A percentile compares a stretch with the other conserved stretches of the same genome.
Conservation (phyloP, 2,113 vertebrate species). For the Myotis davidii region DNA sequence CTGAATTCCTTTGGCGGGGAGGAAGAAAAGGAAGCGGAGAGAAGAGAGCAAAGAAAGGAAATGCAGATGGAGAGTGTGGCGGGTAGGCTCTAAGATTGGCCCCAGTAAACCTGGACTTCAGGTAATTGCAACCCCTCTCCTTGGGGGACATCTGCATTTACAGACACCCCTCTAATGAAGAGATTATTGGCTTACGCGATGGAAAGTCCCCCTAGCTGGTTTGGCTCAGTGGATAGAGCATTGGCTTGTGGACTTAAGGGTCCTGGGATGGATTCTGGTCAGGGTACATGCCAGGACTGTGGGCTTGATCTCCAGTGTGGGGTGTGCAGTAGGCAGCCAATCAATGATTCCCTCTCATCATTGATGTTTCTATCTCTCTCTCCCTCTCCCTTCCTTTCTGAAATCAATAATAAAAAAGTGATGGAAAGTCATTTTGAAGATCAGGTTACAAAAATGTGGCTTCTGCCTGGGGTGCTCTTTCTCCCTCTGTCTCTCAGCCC, state of each 20-base stretch:
- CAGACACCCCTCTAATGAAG: neutral
- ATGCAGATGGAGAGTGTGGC: neutral
- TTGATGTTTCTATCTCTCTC: too few relatives aligned
- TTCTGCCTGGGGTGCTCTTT: neutral
- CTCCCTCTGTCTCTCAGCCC: neutral
- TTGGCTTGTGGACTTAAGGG: too few relatives aligned
- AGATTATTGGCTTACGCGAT: neutral
- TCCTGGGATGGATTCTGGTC: too few relatives aligned
- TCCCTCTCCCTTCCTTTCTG: too few relatives aligned
- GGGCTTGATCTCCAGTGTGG: too few relatives aligned
- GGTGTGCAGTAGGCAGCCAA: too few relatives aligned
- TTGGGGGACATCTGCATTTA: neutral
- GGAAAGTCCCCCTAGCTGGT: neutral
- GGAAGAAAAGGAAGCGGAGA: neutral
- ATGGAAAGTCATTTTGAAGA: neutral
- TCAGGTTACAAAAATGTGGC: neutral
- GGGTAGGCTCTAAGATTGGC: neutral
- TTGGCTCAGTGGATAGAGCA: too few relatives aligned
- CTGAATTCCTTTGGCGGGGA: neutral
- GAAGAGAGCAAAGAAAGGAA: neutral
- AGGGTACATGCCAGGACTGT: too few relatives aligned
- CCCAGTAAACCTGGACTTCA: rapidly evolving
- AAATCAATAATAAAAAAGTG: too few relatives aligned
- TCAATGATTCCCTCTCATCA: too few relatives aligned
- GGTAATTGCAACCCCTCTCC: neutral